phyloP scores from a whole-genome alignment of 2,888 invertebrate genomes.

The Epistrophe eligans region DNA sequence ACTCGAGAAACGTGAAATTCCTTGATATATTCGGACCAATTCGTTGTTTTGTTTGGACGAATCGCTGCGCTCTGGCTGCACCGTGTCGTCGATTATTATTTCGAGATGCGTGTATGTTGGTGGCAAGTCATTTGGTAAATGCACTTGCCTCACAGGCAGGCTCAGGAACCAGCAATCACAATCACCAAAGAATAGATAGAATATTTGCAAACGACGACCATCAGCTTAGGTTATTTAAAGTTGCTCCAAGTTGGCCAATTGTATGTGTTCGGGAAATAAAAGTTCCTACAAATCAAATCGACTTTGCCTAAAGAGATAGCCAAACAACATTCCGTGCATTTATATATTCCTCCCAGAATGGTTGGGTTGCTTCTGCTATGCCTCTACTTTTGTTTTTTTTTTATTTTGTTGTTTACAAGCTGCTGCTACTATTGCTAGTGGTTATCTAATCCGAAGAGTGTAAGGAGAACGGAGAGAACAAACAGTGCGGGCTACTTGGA shows the following conservation, averaged over 20 bases:
- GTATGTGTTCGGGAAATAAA: slow-evolving; percentile 14
- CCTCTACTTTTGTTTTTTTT: not conserved
- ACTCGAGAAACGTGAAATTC: slow-evolving; percentile 35
- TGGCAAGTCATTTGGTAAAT: slow-evolving; percentile 60
- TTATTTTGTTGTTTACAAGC: slow-evolving; percentile 2
- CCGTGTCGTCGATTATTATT: slow-evolving; percentile 46
- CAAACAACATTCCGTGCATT: slow-evolving; percentile 64
- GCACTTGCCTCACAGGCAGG: slow-evolving; percentile 37
- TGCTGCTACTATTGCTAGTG: not conserved
- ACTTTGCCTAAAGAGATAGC: slow-evolving; percentile 48
- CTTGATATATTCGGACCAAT: slow-evolving; percentile 57
- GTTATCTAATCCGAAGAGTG: slow-evolving; percentile 60
- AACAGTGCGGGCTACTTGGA: slow-evolving; percentile 31
- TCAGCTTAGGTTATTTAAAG: slow-evolving; percentile 38
- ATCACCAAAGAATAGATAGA: not conserved
- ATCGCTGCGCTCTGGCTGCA: too few species aligned
- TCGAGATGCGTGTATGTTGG: slow-evolving; percentile 62
- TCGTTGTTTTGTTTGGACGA: slow-evolving; percentile 51
- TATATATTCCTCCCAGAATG: slow-evolving; percentile 47
- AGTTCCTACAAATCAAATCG: slow-evolving; percentile 39
- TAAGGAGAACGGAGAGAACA: not conserved
- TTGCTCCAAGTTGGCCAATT: slow-evolving; percentile 53
- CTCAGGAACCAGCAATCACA: slow-evolving; percentile 5
- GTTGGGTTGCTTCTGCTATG: slow-evolving; percentile 3
- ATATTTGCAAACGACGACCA: slow-evolving; percentile 57